These are phyloP conservation scores for Hippocampus zosterae DNA, from an alignment of 2,113 vertebrate species.

Conservation along the genomic window DNA sequence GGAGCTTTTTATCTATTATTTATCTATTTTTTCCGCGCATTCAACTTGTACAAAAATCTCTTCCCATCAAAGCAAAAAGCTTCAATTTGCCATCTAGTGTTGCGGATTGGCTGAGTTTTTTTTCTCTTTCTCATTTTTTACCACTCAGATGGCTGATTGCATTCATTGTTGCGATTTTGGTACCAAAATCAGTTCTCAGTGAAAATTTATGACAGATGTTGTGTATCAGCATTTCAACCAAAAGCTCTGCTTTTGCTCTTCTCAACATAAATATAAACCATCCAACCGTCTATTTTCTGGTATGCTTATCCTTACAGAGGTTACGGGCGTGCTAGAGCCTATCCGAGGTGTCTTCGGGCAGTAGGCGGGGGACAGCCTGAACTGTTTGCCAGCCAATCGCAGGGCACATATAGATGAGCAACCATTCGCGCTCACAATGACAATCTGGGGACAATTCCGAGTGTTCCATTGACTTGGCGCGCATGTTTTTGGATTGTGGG, in stretches of 20 bases:
- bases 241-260: not conserved
- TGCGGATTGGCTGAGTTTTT: not conserved
- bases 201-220: not conserved
- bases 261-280: no score
- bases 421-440: no score
- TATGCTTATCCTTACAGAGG: no score
- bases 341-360: no score
- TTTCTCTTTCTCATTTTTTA: not conserved
- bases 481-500: no score
- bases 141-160: not conserved
- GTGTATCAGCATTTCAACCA: not conserved
- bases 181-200: not conserved
- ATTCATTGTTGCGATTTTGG: not conserved
- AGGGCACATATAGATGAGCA: no score
- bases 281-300: no score
- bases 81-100: not conserved
- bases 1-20: conserved; percentile 21
- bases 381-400: no score
- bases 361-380: no score
- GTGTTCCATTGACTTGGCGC: no score
- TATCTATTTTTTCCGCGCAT: conserved; percentile 9
- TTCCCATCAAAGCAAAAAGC: conserved; percentile 21
- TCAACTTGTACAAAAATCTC: conserved; percentile 10
- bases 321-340: no score
- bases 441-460: no score